Conservation (phyloP, 2,113 vertebrate species). For the Pavo muticus region DNA sequence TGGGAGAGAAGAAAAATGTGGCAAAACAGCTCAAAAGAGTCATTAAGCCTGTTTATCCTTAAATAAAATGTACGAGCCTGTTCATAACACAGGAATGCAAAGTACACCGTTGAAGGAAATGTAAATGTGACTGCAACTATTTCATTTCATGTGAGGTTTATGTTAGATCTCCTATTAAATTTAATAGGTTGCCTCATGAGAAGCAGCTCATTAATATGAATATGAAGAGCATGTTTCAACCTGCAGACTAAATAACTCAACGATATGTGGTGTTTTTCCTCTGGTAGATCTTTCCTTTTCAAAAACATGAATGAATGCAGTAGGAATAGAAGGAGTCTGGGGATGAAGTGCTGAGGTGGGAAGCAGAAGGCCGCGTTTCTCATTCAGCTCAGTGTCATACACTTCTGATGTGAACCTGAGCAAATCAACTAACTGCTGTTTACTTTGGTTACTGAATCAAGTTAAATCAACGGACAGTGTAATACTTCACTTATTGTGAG, state of each 20-base stretch:
- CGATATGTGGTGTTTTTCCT: constrained; percentile 29
- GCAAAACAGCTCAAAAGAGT: background rate
- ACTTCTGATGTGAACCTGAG: background rate
- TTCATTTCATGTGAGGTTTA: constrained; percentile 63
- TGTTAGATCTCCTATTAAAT: constrained; percentile 63
- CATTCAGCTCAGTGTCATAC: rapidly evolving
- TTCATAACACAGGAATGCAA: background rate
- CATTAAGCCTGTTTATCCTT: constrained; percentile 10
- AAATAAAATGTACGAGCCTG: background rate
- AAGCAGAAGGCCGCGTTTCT: background rate
- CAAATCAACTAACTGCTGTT: constrained; percentile 36
- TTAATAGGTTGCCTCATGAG: constrained; percentile 66
- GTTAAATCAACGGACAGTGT: background rate
- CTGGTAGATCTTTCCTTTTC: background rate
- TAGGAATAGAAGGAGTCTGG: constrained; percentile 1
- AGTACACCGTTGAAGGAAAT: background rate
- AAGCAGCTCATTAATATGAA: constrained; percentile 69
- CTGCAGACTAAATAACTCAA: constrained; percentile 21
- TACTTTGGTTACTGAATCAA: background rate
- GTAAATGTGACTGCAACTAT: constrained; percentile 46
- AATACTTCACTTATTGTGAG: background rate
- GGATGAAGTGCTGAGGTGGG: background rate
- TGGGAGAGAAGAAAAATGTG: background rate
- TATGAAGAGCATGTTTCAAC: constrained; percentile 32
- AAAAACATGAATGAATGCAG: background rate